Evolutionary conservation across 2,797 vertebrate genomes (phyloP).

Genomic region (Sylvia borin): DNA sequence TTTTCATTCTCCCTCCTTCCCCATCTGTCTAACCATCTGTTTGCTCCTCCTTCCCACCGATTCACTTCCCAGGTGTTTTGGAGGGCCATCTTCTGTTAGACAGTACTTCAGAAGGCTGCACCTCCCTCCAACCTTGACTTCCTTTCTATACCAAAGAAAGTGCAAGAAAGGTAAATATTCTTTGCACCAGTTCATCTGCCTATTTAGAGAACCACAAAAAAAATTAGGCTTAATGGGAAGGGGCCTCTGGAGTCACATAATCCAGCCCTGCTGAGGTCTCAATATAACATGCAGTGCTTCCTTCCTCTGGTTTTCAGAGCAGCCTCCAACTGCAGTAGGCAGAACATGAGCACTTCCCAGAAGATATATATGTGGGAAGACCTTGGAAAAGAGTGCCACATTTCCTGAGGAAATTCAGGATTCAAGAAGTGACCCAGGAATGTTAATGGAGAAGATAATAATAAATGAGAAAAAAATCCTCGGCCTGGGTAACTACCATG

Average conservation of each 20-base stretch:
- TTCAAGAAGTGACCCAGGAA: background rate
- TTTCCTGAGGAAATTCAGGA: background rate
- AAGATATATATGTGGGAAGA: background rate
- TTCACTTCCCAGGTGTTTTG: background rate
- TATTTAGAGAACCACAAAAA: background rate
- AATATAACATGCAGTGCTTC: fast-evolving
- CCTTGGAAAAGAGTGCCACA: background rate
- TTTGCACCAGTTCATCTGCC: background rate
- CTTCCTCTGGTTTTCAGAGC: background rate
- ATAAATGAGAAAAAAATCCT: background rate
- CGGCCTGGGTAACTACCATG: background rate
- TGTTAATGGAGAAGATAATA: background rate
- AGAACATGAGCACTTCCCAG: background rate
- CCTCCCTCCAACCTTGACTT: background rate
- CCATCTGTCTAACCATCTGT: background rate
- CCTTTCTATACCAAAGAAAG: background rate
- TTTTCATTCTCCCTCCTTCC: background rate
- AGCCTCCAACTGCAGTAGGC: background rate
- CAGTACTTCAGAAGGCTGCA: background rate
- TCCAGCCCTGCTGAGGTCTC: background rate
- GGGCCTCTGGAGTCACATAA: background rate
- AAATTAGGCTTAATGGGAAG: background rate
- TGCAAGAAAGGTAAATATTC: background rate
- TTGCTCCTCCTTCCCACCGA: background rate
- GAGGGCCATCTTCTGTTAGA: background rate